phyloP scores from a whole-genome alignment of 1,140 invertebrate species.

The Drosophila oshimai region DNA sequence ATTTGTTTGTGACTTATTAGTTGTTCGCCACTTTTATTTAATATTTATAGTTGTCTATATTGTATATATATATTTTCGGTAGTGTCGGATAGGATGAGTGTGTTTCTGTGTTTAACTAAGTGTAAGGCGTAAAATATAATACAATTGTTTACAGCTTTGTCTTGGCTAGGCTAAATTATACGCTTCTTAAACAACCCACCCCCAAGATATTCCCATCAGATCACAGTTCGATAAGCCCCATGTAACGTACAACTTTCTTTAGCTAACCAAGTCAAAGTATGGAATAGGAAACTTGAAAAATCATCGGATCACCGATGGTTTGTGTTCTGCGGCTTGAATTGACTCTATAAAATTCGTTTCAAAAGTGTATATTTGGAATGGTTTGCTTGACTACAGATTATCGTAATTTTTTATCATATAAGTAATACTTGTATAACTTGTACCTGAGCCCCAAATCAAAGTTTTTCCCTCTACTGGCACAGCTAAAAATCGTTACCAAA shows the following conservation, averaged over 20 bases:
- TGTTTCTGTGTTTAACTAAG: slow-evolving; percentile 40
- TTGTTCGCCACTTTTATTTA: slow-evolving; percentile 56
- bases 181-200: background rate
- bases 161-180: slow-evolving; percentile 41
- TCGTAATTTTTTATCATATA: slow-evolving; percentile 6
- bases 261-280: slow-evolving; percentile 38
- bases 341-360: slow-evolving; percentile 62
- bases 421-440: slow-evolving; percentile 63
- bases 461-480: slow-evolving; percentile 36
- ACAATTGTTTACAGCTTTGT: slow-evolving; percentile 58
- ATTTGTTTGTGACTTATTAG: slow-evolving; percentile 21
- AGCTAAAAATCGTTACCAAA: slow-evolving; percentile 46
- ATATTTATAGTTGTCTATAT: slow-evolving; percentile 57
- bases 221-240: slow-evolving; percentile 24
- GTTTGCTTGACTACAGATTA: background rate
- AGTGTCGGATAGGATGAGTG: slow-evolving; percentile 14
- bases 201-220: slow-evolving; percentile 27
- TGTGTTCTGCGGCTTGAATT: slow-evolving; percentile 31
- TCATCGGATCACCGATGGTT: slow-evolving; percentile 25
- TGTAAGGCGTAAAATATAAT: slow-evolving; percentile 65
- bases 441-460: slow-evolving; percentile 58
- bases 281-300: background rate
- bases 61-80: slow-evolving; percentile 16
- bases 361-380: slow-evolving; percentile 55
- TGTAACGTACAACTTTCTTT: slow-evolving; percentile 2